phyloP scores from a whole-genome alignment of 2,113 vertebrate genomes.

The Peromyscus leucopus region DNA sequence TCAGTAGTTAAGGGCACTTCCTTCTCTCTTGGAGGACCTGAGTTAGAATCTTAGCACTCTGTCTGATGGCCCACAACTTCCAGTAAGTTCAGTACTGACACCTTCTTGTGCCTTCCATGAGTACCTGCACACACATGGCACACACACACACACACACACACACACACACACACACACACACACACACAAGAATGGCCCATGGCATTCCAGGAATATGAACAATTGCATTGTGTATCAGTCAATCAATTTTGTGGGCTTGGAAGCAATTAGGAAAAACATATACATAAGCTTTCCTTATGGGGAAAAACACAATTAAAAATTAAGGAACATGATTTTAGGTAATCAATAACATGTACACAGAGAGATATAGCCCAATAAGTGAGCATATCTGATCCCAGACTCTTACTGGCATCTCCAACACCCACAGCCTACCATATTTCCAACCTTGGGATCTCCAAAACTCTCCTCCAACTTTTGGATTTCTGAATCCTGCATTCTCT shows the following conservation, averaged over 20 bases:
- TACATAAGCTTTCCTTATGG: not conserved
- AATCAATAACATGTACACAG: not conserved
- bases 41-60: not conserved
- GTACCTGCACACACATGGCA: not conserved
- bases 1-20: not conserved
- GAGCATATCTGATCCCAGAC: not conserved
- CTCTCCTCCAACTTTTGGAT: not conserved
- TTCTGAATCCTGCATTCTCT: not conserved
- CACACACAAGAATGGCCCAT: not conserved
- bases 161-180: not conserved
- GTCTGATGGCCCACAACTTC: not conserved
- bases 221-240: not conserved
- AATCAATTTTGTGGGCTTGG: not conserved
- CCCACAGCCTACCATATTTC: not conserved
- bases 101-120: not conserved
- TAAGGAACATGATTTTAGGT: not conserved
- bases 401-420: not conserved
- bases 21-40: no score
- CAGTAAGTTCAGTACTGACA: not conserved
- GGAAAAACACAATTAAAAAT: not conserved
- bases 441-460: not conserved
- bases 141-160: not conserved
- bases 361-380: not conserved
- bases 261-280: not conserved
- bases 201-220: not conserved